Conservation (phyloP, 2,113 vertebrate species). For the Diglossa brunneiventris region DNA sequence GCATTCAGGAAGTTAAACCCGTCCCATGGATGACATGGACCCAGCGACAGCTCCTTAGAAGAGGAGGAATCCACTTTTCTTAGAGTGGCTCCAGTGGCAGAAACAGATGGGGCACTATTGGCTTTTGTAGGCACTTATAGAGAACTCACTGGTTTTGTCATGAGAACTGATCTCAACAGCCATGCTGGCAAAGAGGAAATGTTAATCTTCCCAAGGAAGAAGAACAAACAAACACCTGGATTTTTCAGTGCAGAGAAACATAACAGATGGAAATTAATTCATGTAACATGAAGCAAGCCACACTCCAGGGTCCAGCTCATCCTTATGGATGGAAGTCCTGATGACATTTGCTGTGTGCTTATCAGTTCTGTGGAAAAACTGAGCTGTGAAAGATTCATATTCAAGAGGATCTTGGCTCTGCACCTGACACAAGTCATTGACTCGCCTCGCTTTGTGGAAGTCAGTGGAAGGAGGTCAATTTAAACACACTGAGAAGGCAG, state of each 20-base stretch:
- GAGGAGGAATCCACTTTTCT: neutral
- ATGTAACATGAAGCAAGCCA: neutral
- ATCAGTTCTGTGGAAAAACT: neutral
- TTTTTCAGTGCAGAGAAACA: neutral
- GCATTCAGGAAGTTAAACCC: neutral
- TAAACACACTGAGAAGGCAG: neutral
- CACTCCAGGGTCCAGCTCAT: neutral
- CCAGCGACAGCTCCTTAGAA: neutral
- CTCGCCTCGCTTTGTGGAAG: neutral
- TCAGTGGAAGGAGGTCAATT: neutral
- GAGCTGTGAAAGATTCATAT: neutral
- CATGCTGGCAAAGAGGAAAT: neutral
- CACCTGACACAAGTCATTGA: neutral
- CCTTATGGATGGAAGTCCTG: neutral
- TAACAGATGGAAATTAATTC: neutral
- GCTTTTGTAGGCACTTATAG: neutral
- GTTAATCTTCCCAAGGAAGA: neutral
- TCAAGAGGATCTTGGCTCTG: neutral
- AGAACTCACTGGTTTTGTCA: neutral
- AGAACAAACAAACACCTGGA: neutral
- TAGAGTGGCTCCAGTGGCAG: neutral
- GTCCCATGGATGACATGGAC: neutral
- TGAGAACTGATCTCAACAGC: neutral
- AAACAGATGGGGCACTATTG: neutral
- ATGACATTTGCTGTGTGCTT: neutral